Evolutionary conservation across 2,113 vertebrate species (phyloP).

Genomic region (Micromys minutus): DNA sequence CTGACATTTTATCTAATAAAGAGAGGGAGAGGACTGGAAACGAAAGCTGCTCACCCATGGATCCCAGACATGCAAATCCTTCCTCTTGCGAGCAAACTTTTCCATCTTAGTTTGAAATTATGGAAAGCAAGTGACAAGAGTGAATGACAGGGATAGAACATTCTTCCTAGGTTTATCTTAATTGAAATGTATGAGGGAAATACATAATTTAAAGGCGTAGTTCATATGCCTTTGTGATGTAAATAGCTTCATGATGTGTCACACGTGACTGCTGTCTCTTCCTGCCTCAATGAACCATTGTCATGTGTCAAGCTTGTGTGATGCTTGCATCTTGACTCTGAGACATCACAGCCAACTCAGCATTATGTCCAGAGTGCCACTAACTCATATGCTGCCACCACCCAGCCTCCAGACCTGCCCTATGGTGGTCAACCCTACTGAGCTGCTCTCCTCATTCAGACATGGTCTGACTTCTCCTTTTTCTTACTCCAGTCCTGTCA

Average conservation of each 20-base stretch:
- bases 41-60: background rate
- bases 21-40: background rate
- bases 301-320: background rate
- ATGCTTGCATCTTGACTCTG: background rate
- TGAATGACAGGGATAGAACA: background rate
- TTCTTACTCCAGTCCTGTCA: background rate
- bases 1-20: slow-evolving; percentile 36
- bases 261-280: background rate
- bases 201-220: background rate
- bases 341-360: background rate
- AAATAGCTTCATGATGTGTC: background rate
- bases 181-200: slow-evolving; percentile 4
- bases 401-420: background rate
- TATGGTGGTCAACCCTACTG: rapidly evolving
- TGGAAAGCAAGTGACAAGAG: background rate
- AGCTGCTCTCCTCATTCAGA: too few relatives aligned
- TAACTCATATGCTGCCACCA: background rate
- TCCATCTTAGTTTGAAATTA: background rate
- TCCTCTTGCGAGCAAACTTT: background rate
- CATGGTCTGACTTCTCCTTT: background rate
- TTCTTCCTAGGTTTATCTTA: slow-evolving; percentile 8
- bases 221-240: background rate
- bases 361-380: rapidly evolving
- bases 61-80: background rate
- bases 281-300: background rate